These are phyloP conservation scores for Sebastes melanostomus DNA, from an alignment of 2,797 vertebrate species.

Conservation along the genomic window DNA sequence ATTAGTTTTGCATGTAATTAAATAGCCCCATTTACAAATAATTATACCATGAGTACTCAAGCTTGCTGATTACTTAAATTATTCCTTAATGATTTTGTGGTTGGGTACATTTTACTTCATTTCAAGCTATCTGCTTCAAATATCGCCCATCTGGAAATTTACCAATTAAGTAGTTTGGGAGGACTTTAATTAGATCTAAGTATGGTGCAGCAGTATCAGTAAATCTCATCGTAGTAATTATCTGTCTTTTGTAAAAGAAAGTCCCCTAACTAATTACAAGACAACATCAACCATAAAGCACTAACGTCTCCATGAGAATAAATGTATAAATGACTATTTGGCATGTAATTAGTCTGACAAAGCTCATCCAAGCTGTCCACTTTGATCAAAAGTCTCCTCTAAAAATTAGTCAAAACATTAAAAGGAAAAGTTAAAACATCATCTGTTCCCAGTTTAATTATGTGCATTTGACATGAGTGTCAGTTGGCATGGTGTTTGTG, in stretches of 20 bases:
- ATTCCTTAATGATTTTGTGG: neutral
- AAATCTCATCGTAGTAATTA: conserved; percentile 33
- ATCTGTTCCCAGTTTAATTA: neutral
- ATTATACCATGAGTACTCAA: neutral
- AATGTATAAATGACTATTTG: neutral
- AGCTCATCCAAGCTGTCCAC: conserved; percentile 2
- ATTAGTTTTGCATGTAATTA: neutral
- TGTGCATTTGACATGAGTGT: neutral
- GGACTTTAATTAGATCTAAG: conserved; percentile 29
- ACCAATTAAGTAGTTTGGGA: conserved; percentile 15
- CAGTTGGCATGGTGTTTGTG: neutral
- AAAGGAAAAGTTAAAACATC: neutral
- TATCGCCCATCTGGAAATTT: conserved; percentile 4
- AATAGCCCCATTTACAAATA: neutral
- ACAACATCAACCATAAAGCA: conserved; percentile 10
- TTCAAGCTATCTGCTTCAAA: conserved; percentile 14
- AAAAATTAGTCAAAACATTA: conserved; percentile 6
- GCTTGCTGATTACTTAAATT: neutral
- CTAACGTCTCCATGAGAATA: conserved; percentile 1
- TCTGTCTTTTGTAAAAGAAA: conserved; percentile 28
- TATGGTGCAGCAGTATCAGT: neutral
- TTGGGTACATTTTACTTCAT: conserved; percentile 10
- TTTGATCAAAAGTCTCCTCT: conserved; percentile 10
- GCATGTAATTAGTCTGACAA: conserved; percentile 28
- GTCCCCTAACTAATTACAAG: conserved; percentile 11